These are phyloP conservation scores for Crotalus viridis DNA, from an alignment of 2,113 vertebrate genomes.

Conservation along the genomic window DNA sequence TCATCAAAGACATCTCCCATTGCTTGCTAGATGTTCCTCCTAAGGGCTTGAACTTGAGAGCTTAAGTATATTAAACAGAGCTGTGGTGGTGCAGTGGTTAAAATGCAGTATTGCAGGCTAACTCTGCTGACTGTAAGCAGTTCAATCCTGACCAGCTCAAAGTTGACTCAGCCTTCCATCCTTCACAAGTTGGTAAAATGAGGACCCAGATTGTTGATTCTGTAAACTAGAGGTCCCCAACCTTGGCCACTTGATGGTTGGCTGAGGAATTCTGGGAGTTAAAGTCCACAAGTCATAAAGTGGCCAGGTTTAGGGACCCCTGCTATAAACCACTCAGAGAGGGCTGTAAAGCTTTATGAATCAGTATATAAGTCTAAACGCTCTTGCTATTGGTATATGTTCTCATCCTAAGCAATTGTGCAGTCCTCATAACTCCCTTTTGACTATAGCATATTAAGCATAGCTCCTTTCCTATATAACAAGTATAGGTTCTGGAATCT, in stretches of 20 bases:
- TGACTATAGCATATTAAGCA: background rate
- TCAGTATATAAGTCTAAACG: background rate
- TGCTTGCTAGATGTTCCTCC: background rate
- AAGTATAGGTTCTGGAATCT: no score
- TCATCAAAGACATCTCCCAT: background rate
- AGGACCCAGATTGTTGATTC: background rate
- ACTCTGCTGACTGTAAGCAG: background rate
- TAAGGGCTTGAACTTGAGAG: background rate
- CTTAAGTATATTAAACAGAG: background rate
- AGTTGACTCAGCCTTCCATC: background rate
- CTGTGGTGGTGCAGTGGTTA: background rate
- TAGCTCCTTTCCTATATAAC: background rate
- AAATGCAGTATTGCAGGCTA: background rate
- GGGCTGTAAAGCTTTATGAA: background rate
- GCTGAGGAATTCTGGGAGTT: no score
- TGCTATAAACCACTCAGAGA: background rate
- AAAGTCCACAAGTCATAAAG: no score
- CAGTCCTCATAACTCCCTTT: background rate
- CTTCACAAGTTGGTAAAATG: background rate
- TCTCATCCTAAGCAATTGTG: background rate
- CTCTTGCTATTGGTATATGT: background rate
- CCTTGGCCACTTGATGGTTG: no score
- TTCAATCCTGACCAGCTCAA: background rate
- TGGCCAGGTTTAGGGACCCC: no score
- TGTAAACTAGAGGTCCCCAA: background rate